phyloP scores from a whole-genome alignment of 2,888 invertebrate genomes.

The Eupithecia dodoneata region DNA sequence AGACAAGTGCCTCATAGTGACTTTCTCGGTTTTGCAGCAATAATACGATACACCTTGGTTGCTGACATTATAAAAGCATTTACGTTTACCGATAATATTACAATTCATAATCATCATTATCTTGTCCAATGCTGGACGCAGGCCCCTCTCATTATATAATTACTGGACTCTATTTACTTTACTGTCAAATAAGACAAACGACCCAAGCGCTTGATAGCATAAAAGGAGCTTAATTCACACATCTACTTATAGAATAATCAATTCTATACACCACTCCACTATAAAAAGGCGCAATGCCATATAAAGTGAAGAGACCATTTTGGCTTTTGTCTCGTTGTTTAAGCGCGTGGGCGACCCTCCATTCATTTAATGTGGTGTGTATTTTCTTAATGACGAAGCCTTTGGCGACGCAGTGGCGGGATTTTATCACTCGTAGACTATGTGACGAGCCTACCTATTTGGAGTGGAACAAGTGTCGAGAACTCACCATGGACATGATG shows the following conservation, averaged over 20 bases:
- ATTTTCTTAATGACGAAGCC: constrained; percentile 72
- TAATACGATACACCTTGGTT: not conserved
- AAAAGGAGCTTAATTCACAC: constrained; percentile 1
- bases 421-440: constrained; percentile 52
- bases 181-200: not conserved
- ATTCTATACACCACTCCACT: constrained; percentile 39
- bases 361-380: constrained; percentile 71
- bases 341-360: constrained; percentile 75
- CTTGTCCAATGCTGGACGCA: not conserved
- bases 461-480: constrained; percentile 29
- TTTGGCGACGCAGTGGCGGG: constrained; percentile 61
- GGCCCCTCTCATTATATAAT: not conserved
- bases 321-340: constrained; percentile 72
- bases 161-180: not conserved
- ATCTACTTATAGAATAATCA: constrained; percentile 28
- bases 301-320: constrained; percentile 58
- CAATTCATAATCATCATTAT: not conserved
- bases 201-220: not conserved
- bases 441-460: constrained; percentile 48
- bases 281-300: constrained; percentile 47
- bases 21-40: not conserved
- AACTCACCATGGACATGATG: constrained; percentile 24
- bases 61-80: not conserved
- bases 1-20: not conserved
- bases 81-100: not conserved